phyloP scores from a whole-genome alignment of 2,113 vertebrate species.

The Pygoscelis adeliae region DNA sequence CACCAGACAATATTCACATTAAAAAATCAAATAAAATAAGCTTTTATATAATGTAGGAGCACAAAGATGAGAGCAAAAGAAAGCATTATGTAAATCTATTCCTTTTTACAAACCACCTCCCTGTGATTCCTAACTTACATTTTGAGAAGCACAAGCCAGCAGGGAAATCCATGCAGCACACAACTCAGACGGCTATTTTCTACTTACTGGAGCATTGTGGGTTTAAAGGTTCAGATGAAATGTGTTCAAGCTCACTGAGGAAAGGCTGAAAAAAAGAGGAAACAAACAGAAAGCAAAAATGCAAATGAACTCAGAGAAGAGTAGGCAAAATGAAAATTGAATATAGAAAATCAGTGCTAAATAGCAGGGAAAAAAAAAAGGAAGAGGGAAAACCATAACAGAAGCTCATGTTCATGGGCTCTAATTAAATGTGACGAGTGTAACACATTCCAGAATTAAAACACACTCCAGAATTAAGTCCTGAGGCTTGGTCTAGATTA shows the following conservation, averaged over 20 bases:
- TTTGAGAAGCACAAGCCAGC: neutral
- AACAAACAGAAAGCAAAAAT: neutral
- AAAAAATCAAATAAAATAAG: neutral
- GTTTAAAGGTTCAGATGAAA: neutral
- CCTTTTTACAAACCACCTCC: neutral
- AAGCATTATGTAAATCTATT: neutral
- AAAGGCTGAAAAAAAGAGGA: neutral
- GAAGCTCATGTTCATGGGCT: fast-evolving
- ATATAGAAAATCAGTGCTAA: neutral
- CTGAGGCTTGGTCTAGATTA: neutral
- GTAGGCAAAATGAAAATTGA: neutral
- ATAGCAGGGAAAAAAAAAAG: fast-evolving
- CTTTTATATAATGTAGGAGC: neutral
- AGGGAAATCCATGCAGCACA: neutral
- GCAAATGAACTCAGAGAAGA: neutral
- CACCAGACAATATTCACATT: neutral
- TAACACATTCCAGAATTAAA: neutral
- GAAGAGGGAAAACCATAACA: neutral
- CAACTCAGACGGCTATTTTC: neutral
- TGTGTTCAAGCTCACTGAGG: neutral
- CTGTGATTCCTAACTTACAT: neutral
- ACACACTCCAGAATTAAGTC: neutral
- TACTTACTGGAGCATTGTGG: neutral
- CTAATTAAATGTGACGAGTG: neutral
- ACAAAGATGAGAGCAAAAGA: neutral